phyloP scores from a whole-genome alignment of 2,797 vertebrate genomes.

The Pseudochirops cupreus region DNA sequence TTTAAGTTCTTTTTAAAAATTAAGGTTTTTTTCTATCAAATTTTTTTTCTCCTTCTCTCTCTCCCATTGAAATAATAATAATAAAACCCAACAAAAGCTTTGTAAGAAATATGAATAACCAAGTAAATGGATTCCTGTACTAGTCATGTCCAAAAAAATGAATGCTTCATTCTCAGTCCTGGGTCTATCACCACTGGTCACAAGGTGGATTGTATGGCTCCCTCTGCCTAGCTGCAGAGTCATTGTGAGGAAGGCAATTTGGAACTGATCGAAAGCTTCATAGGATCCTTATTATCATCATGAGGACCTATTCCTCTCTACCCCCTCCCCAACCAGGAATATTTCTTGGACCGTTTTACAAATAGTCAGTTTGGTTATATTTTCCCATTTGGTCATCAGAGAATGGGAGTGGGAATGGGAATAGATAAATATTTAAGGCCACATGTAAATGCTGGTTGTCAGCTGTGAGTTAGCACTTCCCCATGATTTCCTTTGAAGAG shows the following conservation, averaged over 20 bases:
- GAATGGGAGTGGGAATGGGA: neutral
- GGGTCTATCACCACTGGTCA: neutral
- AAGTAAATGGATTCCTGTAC: neutral
- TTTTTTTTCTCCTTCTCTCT: neutral
- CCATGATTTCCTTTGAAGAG: neutral
- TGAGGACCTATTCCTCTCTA: neutral
- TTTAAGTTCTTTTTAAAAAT: neutral
- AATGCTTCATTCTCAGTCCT: neutral
- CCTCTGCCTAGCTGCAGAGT: neutral
- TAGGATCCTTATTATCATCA: neutral
- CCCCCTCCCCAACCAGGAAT: neutral
- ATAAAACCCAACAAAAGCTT: neutral
- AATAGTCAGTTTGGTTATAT: neutral
- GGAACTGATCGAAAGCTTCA: neutral
- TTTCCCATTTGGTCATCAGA: neutral
- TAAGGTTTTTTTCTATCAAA: neutral
- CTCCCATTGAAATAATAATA: neutral
- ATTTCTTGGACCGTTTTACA: neutral
- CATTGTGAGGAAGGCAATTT: neutral
- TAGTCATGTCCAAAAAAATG: neutral
- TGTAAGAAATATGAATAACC: neutral
- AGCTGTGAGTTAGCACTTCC: neutral
- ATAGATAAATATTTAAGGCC: slow-evolving; percentile 3
- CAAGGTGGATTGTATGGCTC: neutral
- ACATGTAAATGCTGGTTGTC: neutral